Percentiles rank a stretch among this genome's conserved stretches.
Evolutionary conservation across 1,140 invertebrate species (phyloP).

Genomic region (Heliconius nattereri): DNA sequence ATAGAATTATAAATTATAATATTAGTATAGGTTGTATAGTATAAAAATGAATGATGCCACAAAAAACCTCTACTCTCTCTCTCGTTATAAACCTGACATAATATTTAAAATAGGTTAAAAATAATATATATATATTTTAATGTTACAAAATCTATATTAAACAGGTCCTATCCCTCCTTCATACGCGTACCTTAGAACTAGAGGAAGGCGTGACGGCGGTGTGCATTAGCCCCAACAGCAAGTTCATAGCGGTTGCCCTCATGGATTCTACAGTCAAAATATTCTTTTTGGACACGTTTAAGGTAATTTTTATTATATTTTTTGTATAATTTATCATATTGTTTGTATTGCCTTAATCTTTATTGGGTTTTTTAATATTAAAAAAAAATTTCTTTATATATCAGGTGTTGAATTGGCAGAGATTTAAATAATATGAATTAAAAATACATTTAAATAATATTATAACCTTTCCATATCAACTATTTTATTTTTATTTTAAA

Average conservation of each 20-base stretch:
- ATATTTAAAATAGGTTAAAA: no score
- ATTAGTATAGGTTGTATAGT: no score
- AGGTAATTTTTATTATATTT: conserved; percentile 82
- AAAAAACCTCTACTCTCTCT: no score
- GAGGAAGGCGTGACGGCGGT: conserved; percentile 93
- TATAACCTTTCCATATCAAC: no score
- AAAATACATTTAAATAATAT: no score
- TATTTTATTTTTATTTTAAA: background rate
- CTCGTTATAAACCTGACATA: no score
- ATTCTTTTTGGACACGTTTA: conserved; percentile 96
- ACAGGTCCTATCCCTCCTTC: conserved; percentile 88
- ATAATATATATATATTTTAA: no score
- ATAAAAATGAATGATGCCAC: no score
- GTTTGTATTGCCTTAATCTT: background rate
- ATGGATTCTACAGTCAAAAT: conserved; percentile 97
- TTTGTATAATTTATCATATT: background rate
- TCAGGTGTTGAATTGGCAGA: background rate
- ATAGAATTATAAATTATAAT: no score
- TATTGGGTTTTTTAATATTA: background rate
- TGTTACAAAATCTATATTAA: background rate
- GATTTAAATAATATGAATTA: no score
- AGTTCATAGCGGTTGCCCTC: conserved; percentile 93
- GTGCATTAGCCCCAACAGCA: conserved; percentile 91
- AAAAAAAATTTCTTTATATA: background rate
- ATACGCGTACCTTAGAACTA: conserved; percentile 91